Conservation (phyloP, 2,113 vertebrate species). For the Labeo catla region DNA sequence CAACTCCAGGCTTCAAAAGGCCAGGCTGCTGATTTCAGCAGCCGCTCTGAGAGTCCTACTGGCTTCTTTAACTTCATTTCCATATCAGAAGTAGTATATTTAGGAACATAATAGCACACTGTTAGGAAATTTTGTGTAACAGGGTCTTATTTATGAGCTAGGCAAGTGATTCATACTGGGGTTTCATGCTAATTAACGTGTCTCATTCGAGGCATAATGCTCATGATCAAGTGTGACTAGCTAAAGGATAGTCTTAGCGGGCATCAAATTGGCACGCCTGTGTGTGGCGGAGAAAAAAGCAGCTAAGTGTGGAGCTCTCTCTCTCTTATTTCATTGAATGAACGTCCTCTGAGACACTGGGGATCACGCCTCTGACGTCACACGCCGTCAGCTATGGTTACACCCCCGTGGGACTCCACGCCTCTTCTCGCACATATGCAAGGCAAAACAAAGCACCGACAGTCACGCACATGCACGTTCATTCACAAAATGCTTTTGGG, state of each 20-base stretch:
- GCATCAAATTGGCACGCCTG: constrained; percentile 44
- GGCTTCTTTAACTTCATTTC: constrained; percentile 55
- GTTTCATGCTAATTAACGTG: constrained; percentile 59
- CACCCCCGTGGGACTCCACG: constrained; percentile 65
- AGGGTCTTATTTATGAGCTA: constrained; percentile 60
- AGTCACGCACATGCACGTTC: constrained; percentile 6
- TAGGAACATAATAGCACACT: constrained; percentile 57
- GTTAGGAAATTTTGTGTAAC: constrained; percentile 58
- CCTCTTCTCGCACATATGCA: constrained; percentile 49
- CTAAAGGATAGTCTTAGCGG: constrained; percentile 60
- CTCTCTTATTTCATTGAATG: constrained; percentile 73
- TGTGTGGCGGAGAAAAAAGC: constrained; percentile 34
- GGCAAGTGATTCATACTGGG: constrained; percentile 57
- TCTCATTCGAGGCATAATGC: constrained; percentile 42
- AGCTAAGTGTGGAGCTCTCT: constrained; percentile 18
- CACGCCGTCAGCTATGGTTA: constrained; percentile 76
- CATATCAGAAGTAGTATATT: constrained; percentile 58
- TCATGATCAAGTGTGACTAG: constrained; percentile 59
- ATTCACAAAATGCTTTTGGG: constrained; percentile 19
- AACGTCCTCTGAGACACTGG: constrained; percentile 65
- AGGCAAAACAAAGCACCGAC: constrained; percentile 24
- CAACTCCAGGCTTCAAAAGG: constrained; percentile 52
- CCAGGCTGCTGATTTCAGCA: constrained; percentile 56
- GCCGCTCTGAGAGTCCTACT: constrained; percentile 53
- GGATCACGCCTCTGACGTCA: constrained; percentile 71